A percentile compares a stretch with the other conserved stretches of the same genome.
phyloP scores from a whole-genome alignment of 92 coral and sea anemone species.

The Porites cylindrica region DNA sequence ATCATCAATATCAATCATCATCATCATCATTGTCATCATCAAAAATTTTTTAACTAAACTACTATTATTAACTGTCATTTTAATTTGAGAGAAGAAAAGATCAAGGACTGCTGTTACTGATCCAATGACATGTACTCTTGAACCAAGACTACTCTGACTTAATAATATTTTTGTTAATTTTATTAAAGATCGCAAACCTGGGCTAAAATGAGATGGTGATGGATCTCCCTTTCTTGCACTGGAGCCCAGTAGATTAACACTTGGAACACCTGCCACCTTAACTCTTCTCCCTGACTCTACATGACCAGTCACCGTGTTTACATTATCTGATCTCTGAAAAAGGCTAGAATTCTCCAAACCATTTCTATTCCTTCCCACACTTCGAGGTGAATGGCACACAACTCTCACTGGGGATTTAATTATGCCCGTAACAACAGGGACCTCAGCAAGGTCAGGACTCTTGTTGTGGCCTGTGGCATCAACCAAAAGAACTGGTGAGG shows the following conservation, averaged over 20 bases:
- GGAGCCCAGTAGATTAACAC: constrained; percentile 43
- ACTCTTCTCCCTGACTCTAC: constrained; percentile 70
- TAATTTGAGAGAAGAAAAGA: too few relatives aligned
- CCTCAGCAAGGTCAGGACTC: constrained; percentile 79
- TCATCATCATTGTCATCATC: too few relatives aligned
- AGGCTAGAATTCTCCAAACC: constrained; percentile 15
- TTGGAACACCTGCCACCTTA: constrained; percentile 70
- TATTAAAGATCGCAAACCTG: neutral
- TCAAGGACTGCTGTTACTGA: too few relatives aligned
- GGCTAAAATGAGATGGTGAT: constrained; percentile 20
- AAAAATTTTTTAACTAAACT: too few relatives aligned
- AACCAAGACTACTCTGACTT: too few relatives aligned
- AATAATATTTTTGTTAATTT: too few relatives aligned
- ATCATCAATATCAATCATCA: too few relatives aligned
- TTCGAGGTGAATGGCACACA: constrained; percentile 93
- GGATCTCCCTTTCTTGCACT: constrained; percentile 35
- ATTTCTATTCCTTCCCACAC: constrained; percentile 40
- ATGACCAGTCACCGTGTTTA: constrained; percentile 46
- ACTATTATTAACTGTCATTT: too few relatives aligned
- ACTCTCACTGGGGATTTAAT: constrained; percentile 90
- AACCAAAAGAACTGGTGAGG: constrained; percentile 73
- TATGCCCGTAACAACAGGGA: constrained; percentile 87
- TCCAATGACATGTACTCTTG: too few relatives aligned
- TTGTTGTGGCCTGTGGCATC: constrained; percentile 78
- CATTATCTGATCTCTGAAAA: constrained; percentile 38